Evolutionary conservation across 2,797 vertebrate species (phyloP).

Genomic region (Rhabdophis nuchalis): DNA sequence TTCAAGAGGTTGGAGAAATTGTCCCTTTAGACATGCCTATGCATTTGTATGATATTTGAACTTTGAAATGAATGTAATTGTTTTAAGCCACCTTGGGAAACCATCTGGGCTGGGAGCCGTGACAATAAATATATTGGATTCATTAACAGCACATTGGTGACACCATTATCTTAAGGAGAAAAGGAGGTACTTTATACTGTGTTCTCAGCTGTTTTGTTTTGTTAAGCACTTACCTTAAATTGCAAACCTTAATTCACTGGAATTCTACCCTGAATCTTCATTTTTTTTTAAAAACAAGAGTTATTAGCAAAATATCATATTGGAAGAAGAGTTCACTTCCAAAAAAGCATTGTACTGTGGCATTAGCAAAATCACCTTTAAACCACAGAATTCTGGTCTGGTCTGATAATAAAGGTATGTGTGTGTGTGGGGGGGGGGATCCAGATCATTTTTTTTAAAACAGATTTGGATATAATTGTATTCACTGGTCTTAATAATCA

Average conservation of each 20-base stretch:
- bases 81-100: background rate
- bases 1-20: background rate
- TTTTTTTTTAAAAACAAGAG: background rate
- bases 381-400: background rate
- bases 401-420: background rate
- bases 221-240: background rate
- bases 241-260: background rate
- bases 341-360: background rate
- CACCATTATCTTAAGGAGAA: background rate
- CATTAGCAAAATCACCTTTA: background rate
- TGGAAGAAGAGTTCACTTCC: background rate
- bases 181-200: background rate
- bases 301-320: background rate
- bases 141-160: background rate
- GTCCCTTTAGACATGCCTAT: background rate
- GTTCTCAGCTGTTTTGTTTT: background rate
- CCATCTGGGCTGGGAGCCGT: background rate
- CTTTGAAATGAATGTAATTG: background rate
- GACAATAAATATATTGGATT: background rate
- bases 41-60: background rate
- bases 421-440: rapidly evolving
- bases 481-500: background rate
- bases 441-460: background rate
- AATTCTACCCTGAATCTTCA: background rate
- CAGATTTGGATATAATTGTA: background rate